Evolutionary conservation across 2,888 invertebrate genomes (phyloP), one percentile per base, ranked within the genome.

Genomic region (Megalurothrips usitatus): DNA sequence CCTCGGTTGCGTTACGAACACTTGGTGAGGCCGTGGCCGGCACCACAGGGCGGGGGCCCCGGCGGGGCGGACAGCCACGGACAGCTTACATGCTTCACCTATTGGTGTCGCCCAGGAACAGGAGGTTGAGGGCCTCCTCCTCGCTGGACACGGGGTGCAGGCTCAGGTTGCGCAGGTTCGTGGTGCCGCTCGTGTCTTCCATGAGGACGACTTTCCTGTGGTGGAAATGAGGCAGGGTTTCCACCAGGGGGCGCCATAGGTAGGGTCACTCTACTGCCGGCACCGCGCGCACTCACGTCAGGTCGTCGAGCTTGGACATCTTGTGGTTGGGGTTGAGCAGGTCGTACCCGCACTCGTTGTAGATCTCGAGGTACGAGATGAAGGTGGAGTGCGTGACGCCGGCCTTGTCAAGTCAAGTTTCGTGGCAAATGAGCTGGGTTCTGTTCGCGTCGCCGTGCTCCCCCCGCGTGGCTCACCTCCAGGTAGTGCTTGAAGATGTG

Each of bases 281-380:
- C n/a, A n/a, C n/a, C n/a, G n/a, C n/a, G n/a, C n/a, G 34, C 79
- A 86, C 88, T 87, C 86, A 89, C 89, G 89, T 89, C 83, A 90
- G 85, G 84, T 89, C 89, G 83, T 89, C 89, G 82, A 89, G 84
- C 83, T 85, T 85, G 47, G 85, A 84, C 85, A 84, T 83, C 81
- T 84, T 88, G 52, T 88, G 86, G 84, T 88, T 88, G 52, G 88
- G 86, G 84, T 88, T 88, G 79, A 90, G 84, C 80, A 90, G 85
- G 85, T 90, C 90, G 84, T 89, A 90, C 17, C 89, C 89, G 81
- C 87, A 86, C 85, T 90, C 90, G 84, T 90, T 90, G 85, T 90
- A 90, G 81, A 90, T 90, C 86, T 90, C 90, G 85, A 90, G 86
- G 84, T 89, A 90, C 1, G 90, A 89, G 81, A 90, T 87, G 84